Conservation (phyloP, 2,797 vertebrate species). For the Smutsia temminckii region DNA sequence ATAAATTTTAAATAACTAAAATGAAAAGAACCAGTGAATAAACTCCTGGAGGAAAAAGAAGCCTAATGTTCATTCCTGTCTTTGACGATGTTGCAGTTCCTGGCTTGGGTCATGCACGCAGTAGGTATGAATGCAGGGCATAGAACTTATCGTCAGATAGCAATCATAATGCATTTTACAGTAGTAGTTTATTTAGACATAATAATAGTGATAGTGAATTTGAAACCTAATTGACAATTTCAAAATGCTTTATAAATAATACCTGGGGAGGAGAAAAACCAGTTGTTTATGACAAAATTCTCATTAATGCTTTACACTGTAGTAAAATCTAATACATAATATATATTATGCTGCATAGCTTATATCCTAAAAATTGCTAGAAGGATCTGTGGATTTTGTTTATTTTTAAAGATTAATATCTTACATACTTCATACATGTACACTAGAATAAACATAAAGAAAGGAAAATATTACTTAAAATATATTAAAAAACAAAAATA, state of each 20-base stretch:
- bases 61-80: not conserved
- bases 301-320: not conserved
- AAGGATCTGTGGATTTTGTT: not conserved
- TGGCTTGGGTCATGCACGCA: not conserved
- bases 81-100: not conserved
- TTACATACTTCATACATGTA: not conserved
- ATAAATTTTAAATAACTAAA: slow-evolving; percentile 7
- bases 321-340: slow-evolving; percentile 8
- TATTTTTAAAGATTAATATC: not conserved
- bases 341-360: not conserved
- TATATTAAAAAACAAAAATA: not conserved
- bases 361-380: not conserved
- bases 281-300: not conserved
- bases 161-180: not conserved
- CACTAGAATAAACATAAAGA: not conserved
- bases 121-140: not conserved
- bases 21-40: not conserved
- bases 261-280: not conserved
- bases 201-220: not conserved
- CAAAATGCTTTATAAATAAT: not conserved
- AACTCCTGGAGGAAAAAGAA: not conserved
- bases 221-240: not conserved
- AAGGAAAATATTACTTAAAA: slow-evolving; percentile 1
- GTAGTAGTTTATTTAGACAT: slow-evolving; percentile 12
- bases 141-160: slow-evolving; percentile 28